These are phyloP conservation scores for Stigmatopora nigra DNA, from an alignment of 2,113 vertebrate species.

Conservation along the genomic window DNA sequence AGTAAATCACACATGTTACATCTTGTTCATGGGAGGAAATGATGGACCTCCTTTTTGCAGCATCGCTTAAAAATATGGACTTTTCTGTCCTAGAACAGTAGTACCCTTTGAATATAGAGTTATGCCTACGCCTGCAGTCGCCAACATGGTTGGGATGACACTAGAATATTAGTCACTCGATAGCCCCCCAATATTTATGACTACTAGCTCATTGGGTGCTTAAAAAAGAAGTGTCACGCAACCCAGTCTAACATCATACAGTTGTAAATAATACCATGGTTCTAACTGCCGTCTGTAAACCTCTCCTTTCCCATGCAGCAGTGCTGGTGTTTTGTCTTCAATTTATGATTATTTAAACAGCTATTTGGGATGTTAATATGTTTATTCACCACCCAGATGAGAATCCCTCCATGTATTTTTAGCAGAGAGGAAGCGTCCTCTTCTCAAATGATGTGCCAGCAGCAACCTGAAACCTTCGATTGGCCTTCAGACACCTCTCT, in stretches of 20 bases:
- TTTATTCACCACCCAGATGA: slow-evolving; percentile 22
- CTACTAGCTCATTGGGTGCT: slow-evolving; percentile 44
- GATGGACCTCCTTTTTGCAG: too few relatives aligned
- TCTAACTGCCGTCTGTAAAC: slow-evolving; percentile 33
- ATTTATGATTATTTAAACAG: not conserved
- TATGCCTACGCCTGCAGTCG: not conserved
- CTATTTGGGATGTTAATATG: not conserved
- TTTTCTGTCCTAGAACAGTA: not conserved
- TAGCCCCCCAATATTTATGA: slow-evolving; percentile 55
- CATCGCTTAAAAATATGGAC: not conserved
- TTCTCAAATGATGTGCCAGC: slow-evolving; percentile 39
- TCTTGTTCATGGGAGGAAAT: not conserved
- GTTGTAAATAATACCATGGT: slow-evolving; percentile 49
- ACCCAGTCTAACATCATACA: slow-evolving; percentile 43
- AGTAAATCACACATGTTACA: slow-evolving; percentile 3
- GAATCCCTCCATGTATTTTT: slow-evolving; percentile 40
- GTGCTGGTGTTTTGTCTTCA: not conserved
- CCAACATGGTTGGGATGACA: slow-evolving; percentile 6
- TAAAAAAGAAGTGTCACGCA: slow-evolving; percentile 48
- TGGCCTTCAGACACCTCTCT: slow-evolving; percentile 3
- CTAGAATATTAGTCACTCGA: slow-evolving; percentile 38
- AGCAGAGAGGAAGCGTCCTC: slow-evolving; percentile 24
- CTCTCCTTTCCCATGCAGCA: not conserved
- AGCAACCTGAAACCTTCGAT: slow-evolving; percentile 27
- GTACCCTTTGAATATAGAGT: slow-evolving; percentile 7